Evolutionary conservation across 2,888 invertebrate genomes (phyloP).

Genomic region (Drosophila phalerata): DNA sequence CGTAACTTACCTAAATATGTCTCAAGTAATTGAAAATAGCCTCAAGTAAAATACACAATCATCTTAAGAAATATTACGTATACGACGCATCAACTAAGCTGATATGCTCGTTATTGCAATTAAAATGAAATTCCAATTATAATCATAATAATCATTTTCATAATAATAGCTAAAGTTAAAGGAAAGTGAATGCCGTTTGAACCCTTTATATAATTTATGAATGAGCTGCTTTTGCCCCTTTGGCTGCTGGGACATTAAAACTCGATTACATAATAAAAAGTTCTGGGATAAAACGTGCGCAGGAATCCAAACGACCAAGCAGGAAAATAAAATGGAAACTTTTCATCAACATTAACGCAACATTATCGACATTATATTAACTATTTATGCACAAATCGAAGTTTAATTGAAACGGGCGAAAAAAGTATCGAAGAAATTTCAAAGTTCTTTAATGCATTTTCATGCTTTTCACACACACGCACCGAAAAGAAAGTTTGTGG

Average conservation of each 20-base stretch:
- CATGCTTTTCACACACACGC: constrained; percentile 37
- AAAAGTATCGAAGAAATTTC: constrained; percentile 9
- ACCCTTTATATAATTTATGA: constrained; percentile 73
- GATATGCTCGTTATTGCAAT: constrained; percentile 35
- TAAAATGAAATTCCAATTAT: constrained; percentile 37
- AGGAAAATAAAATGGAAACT: constrained; percentile 11
- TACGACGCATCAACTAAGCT: constrained; percentile 24
- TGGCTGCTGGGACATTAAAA: constrained; percentile 63
- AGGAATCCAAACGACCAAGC: constrained; percentile 38
- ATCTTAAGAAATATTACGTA: constrained; percentile 25
- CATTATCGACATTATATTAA: constrained; percentile 46
- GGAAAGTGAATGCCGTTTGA: constrained; percentile 51
- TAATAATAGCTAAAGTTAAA: constrained; percentile 64
- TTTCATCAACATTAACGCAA: constrained; percentile 40
- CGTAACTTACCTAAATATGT: too few relatives aligned
- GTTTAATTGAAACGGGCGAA: constrained; percentile 51
- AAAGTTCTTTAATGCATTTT: constrained; percentile 49
- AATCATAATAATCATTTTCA: constrained; percentile 31
- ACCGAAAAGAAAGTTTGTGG: constrained; percentile 3
- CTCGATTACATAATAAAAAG: constrained; percentile 75
- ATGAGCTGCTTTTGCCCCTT: constrained; percentile 47
- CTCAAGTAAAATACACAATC: constrained; percentile 8
- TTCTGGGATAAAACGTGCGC: constrained; percentile 58
- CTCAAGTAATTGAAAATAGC: background rate
- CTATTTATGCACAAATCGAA: constrained; percentile 43